phyloP scores from a whole-genome alignment of 2,888 invertebrate species.

The Epinotia nisella region DNA sequence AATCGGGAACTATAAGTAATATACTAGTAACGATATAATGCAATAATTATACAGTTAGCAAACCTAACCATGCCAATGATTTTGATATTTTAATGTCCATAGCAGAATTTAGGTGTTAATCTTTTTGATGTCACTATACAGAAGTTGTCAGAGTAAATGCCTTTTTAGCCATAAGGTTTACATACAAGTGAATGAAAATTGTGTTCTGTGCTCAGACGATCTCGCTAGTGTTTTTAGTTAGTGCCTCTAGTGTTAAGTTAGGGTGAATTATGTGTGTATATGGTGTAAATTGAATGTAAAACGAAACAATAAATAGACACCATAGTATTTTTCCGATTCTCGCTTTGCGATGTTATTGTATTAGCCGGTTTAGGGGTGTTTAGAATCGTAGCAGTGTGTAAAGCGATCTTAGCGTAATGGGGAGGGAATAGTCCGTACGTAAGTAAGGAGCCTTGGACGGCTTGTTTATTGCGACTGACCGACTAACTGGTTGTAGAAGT shows the following conservation, averaged over 20 bases:
- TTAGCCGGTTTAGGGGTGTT: conserved; percentile 57
- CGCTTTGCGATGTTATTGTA: conserved; percentile 55
- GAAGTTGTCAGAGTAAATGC: conserved; percentile 69
- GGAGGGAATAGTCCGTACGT: conserved; percentile 52
- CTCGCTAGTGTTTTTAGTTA: conserved; percentile 84
- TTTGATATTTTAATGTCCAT: conserved; percentile 57
- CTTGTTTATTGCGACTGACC: conserved; percentile 33
- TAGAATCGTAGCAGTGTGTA: conserved; percentile 58
- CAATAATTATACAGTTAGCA: conserved; percentile 48
- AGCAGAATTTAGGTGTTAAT: conserved; percentile 61
- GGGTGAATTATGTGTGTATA: conserved; percentile 68
- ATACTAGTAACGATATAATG: conserved; percentile 27
- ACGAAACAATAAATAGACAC: conserved; percentile 45
- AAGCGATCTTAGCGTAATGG: conserved; percentile 60
- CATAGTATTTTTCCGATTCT: conserved; percentile 60
- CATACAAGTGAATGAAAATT: conserved; percentile 65
- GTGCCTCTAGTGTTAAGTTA: conserved; percentile 81
- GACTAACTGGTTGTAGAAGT: neutral
- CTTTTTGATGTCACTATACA: conserved; percentile 73
- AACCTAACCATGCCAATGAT: conserved; percentile 57
- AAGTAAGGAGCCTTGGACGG: conserved; percentile 60
- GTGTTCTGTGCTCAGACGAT: conserved; percentile 84
- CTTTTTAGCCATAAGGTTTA: conserved; percentile 77
- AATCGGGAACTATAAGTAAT: conserved; percentile 17
- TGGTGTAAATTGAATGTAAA: conserved; percentile 58